Base-by-base conservation (phyloP, 2,113 vertebrate species). In the Jacana jacana region DNA sequence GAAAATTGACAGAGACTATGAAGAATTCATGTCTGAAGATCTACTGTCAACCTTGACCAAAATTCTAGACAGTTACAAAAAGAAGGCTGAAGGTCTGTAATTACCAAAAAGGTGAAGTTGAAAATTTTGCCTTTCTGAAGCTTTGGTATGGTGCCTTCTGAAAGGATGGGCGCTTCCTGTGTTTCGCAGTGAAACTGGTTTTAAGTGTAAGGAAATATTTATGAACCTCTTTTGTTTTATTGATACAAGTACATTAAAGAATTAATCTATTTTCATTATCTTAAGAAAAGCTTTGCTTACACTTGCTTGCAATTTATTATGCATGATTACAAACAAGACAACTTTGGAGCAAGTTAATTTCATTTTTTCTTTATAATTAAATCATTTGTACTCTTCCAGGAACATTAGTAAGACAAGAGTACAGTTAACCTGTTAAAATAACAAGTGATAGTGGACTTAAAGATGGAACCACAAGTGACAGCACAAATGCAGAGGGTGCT, bases 1-100 rank as follows among this genome's bases (percentile, higher is more conserved):
- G 11, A 98, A 97, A 94, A 94, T 86, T 68, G 93, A 97, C 65
- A 96, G 57, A 87, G 95, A 98, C 1, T 97, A 94, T 64, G 95
- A 98, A 94, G 97, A 98, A 87, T 96, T 96, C n/a, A 78, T 84
- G 69, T 91, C 96, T 77, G 97, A 98, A 91, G 97, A 98, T 65
- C 89, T 97, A 17, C 17, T 98, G 93, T 96, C 88, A 90, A 39
- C 75, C 61, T 94, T 98, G 84, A 93, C 60, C 19, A 39, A 91
- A 71, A 95, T 97, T 75, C 68, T 95, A 57, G 96, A 97, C 8
- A 97, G 77, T 72, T 98, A 98, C 31, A 97, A 97, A 94, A 97
- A 97, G 82, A 98, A 97, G 83, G 97, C 97, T 57, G 69, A 95
- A 71, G 44, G 52, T 46, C 4, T 97, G 25, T 58, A 87, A 81